These are phyloP conservation scores for human (Homo sapiens) DNA, from an alignment of 2,113 vertebrate species.

Conservation along the genomic window GRCh38 chr12:38485001-38485500, in stretches of 20 bases:
- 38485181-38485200: constrained; percentile 76
- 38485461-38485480: neutral
- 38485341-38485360: constrained; percentile 70
- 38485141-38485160: constrained; percentile 75
- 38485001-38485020: constrained; percentile 48
- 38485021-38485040: constrained; percentile 55
- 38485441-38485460: neutral
- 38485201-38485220: constrained; percentile 80
- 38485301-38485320: neutral
- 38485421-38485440: neutral
- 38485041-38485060: constrained; percentile 45
- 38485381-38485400: neutral
- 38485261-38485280: constrained; percentile 71
- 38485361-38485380: neutral
- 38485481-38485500: neutral
- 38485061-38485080: constrained; percentile 63
- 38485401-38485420: neutral
- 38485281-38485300: constrained; percentile 69
- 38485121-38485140: constrained; percentile 73
- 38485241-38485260: constrained; percentile 65
- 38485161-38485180: constrained; percentile 58
- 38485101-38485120: neutral
- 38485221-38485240: constrained; percentile 63
- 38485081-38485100: constrained; percentile 58
- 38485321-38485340: constrained; percentile 75